A percentile compares a stretch with the other conserved stretches of the same genome.
Conservation (phyloP, 2,113 vertebrate species). For the Atlantisia rogersi region DNA sequence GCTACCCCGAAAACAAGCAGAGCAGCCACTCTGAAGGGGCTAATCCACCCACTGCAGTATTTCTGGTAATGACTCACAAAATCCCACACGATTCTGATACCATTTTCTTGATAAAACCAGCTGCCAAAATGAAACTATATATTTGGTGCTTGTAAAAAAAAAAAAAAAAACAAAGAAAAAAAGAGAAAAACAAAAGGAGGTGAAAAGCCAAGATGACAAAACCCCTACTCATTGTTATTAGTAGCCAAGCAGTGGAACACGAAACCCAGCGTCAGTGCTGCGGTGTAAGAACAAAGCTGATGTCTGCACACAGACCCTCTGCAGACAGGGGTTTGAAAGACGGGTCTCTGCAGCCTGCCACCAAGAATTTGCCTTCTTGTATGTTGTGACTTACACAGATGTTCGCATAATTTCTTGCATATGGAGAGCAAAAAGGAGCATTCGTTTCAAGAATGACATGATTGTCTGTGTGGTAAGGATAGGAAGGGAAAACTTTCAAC, state of each 20-base stretch:
- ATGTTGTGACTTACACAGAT: conserved; percentile 64
- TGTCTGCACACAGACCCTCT: conserved; percentile 2
- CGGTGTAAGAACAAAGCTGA: neutral
- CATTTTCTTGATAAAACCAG: conserved; percentile 31
- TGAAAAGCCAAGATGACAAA: neutral
- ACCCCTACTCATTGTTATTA: neutral
- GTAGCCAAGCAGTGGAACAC: neutral
- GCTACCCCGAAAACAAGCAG: neutral
- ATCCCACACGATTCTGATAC: neutral
- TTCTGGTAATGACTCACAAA: conserved; percentile 44
- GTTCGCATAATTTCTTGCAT: conserved; percentile 66
- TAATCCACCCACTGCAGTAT: neutral
- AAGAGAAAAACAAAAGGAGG: neutral
- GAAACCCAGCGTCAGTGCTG: neutral
- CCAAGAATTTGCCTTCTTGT: conserved; percentile 51
- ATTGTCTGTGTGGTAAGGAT: conserved; percentile 27
- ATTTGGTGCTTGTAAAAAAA: neutral
- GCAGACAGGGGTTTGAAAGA: conserved; percentile 56
- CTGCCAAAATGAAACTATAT: conserved; percentile 19
- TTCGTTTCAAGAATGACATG: conserved; percentile 56
- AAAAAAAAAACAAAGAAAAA: neutral
- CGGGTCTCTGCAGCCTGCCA: conserved; percentile 58
- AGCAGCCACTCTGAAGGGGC: neutral
- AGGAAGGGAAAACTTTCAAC: conserved; percentile 32
- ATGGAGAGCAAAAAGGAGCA: conserved; percentile 63